Base-by-base conservation (phyloP, 2,113 vertebrate species). In the Columba livia region DNA sequence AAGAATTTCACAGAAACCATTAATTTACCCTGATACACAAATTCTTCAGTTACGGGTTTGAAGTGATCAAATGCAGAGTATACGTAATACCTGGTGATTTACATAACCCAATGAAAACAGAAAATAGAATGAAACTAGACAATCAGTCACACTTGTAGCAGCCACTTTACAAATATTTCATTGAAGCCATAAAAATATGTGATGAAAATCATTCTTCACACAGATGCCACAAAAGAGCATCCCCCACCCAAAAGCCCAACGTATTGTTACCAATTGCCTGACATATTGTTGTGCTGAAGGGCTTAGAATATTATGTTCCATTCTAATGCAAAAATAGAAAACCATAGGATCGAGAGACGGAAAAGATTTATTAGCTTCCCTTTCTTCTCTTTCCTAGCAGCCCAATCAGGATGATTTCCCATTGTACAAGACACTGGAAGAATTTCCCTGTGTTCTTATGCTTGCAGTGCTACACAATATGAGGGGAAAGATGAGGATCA, bases 271-370 rank as follows among this genome's bases (percentile, higher is more conserved):
- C 67, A 78, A 36, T 71, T 89, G 89, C 67, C 82, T 88, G 79
- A 91, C 54, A 60, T 10, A 74, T 80, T 94, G 87, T 85, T 93
- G 38, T 80, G 82, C 72, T 3, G 6, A 85, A 83, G 71, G 74
- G 38, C 62, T 90, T 12, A 53, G 95, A 85, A 94, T 96, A 50
- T 88, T 93, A 8, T 96, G 94, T 96, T 95, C 96, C 84, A 53
- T 92, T 85, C 84, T 77, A 85, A 31, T 29, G 84, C 84, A 94
- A 96, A 96, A 96, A 96, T 95, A 97, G 94, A 91, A 96, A 93
- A 94, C 71, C 82, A 83, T 85, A 80, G 50, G 56, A 58, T 11
- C 5, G 2, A 74, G 88, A 93, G 90, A 85, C 0, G 29, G 95
- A 96, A 94, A 91, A 94, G 90, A 95, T 91, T 95, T 94, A 95